A percentile compares a stretch with the other conserved stretches of the same genome.
Evolutionary conservation across 2,797 vertebrate genomes (phyloP).

Genomic region (Tarsius wallacei): DNA sequence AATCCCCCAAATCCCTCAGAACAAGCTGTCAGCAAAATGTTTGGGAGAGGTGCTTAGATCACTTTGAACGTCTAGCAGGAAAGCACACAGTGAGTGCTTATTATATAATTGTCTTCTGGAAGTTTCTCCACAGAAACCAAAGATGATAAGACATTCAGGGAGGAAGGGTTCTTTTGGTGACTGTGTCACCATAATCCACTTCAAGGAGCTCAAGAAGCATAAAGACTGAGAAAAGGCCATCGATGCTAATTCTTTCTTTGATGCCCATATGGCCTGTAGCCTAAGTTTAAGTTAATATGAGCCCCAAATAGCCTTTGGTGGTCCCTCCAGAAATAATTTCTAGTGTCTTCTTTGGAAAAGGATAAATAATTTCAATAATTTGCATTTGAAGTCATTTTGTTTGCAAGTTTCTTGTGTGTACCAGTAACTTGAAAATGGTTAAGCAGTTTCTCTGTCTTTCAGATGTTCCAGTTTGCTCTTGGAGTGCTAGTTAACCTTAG

Average conservation of each 20-base stretch:
- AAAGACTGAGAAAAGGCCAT: not conserved
- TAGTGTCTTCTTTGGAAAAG: not conserved
- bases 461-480: conserved; percentile 65
- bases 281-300: not conserved
- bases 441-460: conserved; percentile 66
- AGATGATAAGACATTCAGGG: not conserved
- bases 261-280: not conserved
- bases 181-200: not conserved
- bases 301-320: not conserved
- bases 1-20: not conserved
- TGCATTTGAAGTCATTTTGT: not conserved
- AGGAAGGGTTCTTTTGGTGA: not conserved
- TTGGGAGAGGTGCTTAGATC: not conserved
- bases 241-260: fast-evolving
- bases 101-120: not conserved
- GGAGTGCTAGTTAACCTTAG: conserved; percentile 79
- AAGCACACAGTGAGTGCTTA: not conserved
- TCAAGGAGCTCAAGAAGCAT: not conserved
- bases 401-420: not conserved
- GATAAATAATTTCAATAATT: not conserved
- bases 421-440: not conserved
- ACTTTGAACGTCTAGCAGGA: not conserved
- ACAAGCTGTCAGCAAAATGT: not conserved
- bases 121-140: not conserved
- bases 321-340: not conserved